Base-by-base conservation (phyloP, 2,888 invertebrate genomes). In the Crioceris asparagi region DNA sequence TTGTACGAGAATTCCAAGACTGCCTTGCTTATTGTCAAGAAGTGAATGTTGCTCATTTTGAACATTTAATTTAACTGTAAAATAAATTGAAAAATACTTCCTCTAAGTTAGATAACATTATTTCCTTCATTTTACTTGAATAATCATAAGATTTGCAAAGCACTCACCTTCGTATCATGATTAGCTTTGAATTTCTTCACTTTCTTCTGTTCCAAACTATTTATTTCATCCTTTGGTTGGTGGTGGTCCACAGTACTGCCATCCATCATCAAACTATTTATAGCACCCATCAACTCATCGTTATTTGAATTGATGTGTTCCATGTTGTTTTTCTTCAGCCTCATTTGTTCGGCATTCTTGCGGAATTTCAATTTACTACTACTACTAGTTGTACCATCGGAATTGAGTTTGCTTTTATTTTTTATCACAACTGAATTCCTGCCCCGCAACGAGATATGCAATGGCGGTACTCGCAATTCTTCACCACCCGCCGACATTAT, bases 341-440 rank as follows among this genome's bases (percentile, higher is more conserved):
- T 54, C 14, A 35, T 17, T 18, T 51, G 49, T 25, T 57, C 55
- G 21, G 51, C 54, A 35, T 46, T 51, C 43, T 57, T 59, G 17
- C 54, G 46, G 25, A 50, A 45, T 45, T 62, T 61, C 27, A 52
- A 46, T 36, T 57, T 60, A 29, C 46, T 40, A 8, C 50, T 50
- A 14, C 50, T 52, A 29, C 46, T 41, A 7, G 50, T 50, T 15
- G 50, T 52, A 17, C 57, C 56, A 36, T 56, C 56, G 4, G 57
- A 47, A 43, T 57, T 55, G 12, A 55, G 33, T 47, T 71, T 68
- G 32, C 68, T 67, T 38, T 81, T 80, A 57, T 80, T 78, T 55
- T 79, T 83, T 50, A 86, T 86, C 32, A 90, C 85, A 26, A 85
- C 85, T 1, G 85, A 84, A 60, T 86, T 87, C 39, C 86, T 73